phyloP scores from a whole-genome alignment of 2,113 vertebrate genomes.

The Psammodynastes pulverulentus region DNA sequence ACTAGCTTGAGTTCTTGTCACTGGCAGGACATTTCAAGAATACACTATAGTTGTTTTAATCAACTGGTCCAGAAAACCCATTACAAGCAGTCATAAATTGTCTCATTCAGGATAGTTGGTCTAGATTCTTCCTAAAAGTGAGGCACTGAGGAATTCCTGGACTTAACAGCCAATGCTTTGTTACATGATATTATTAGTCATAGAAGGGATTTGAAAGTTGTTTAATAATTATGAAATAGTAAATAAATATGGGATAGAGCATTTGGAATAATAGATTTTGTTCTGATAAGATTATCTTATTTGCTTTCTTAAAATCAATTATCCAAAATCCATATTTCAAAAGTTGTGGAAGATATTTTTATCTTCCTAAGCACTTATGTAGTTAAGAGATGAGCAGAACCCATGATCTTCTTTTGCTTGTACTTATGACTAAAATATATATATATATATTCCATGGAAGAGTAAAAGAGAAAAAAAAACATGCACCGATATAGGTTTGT shows the following conservation, averaged over 20 bases:
- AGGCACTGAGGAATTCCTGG: not conserved
- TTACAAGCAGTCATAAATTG: not conserved
- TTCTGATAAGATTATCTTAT: not conserved
- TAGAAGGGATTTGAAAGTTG: not conserved
- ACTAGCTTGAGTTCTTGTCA: not conserved
- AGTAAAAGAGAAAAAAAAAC: not conserved
- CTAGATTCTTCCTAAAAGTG: not conserved
- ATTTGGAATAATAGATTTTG: not conserved
- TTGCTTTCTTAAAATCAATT: not conserved
- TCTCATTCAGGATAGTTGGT: not conserved
- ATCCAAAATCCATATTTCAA: not conserved
- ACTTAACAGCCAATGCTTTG: not conserved
- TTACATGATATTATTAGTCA: not conserved
- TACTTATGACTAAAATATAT: not conserved
- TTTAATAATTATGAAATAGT: not conserved
- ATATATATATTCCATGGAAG: not conserved
- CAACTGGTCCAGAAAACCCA: not conserved
- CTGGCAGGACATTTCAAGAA: not conserved
- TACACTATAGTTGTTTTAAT: not conserved
- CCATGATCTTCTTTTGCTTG: not conserved
- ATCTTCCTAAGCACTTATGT: not conserved
- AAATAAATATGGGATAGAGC: not conserved
- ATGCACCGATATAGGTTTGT: not conserved
- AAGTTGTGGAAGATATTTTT: not conserved
- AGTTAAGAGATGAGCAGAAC: not conserved